Evolutionary conservation across 2,113 vertebrate species (phyloP).

Genomic region (Chlorodrepanis virens): DNA sequence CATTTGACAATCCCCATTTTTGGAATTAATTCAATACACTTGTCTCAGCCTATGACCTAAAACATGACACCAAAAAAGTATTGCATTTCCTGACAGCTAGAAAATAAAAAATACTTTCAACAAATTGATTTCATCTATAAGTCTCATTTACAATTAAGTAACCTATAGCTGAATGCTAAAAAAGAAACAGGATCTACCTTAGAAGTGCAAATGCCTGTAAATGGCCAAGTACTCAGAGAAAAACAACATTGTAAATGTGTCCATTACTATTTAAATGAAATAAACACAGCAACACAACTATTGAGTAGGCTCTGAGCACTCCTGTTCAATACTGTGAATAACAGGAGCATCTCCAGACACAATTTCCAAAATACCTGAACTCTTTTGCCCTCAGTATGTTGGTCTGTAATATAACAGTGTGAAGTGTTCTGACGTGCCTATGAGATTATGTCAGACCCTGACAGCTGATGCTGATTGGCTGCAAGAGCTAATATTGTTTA

Average conservation of each 20-base stretch:
- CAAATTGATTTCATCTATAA: background rate
- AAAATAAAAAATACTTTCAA: background rate
- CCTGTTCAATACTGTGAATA: background rate
- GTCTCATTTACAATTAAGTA: background rate
- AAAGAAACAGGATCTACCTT: background rate
- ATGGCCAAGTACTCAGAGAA: background rate
- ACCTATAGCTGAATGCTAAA: background rate
- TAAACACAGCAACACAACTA: background rate
- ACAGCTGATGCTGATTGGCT: background rate
- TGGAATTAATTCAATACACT: background rate
- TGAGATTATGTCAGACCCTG: background rate
- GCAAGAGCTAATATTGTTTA: background rate
- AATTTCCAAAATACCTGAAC: background rate
- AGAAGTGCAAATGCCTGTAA: background rate
- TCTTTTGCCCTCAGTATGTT: background rate
- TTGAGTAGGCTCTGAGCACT: background rate
- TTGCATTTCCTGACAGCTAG: background rate
- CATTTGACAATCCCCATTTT: background rate
- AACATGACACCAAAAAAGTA: background rate
- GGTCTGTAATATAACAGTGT: background rate
- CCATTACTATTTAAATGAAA: background rate
- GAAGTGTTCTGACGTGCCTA: background rate
- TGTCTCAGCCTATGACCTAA: background rate
- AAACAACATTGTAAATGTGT: background rate
- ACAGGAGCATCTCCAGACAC: fast-evolving